phyloP scores from a whole-genome alignment of 2,113 vertebrate species.

The crab-eating macaque (Macaca fascicularis) region DNA sequence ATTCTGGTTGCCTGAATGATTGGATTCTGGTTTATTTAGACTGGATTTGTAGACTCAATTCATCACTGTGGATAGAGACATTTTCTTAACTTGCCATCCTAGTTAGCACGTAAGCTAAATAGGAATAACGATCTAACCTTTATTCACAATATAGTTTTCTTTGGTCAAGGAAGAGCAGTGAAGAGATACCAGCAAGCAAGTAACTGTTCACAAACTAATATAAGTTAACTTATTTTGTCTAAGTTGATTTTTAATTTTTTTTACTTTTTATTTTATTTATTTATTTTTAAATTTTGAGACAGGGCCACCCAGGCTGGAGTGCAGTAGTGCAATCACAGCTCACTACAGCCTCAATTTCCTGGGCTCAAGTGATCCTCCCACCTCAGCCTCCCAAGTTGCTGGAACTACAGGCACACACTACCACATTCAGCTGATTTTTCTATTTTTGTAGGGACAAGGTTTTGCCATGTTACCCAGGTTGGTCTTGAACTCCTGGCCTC shows the following conservation, averaged over 20 bases:
- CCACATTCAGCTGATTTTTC: no score
- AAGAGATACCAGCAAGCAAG: not conserved
- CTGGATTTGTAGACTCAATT: not conserved
- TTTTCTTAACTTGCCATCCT: not conserved
- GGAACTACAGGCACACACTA: no score
- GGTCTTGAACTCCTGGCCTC: no score
- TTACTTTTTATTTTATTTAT: not conserved
- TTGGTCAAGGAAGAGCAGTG: not conserved
- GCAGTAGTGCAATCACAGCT: no score
- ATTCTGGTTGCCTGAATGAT: conserved; percentile 5
- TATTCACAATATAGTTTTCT: not conserved
- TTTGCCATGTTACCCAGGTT: no score
- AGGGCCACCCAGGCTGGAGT: no score
- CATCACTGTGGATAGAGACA: not conserved
- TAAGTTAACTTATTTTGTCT: not conserved
- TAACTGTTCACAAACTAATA: conserved; percentile 7
- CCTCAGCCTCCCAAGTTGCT: no score
- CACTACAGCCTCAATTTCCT: no score
- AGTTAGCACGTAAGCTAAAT: not conserved
- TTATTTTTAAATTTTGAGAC: no score
- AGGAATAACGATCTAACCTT: not conserved
- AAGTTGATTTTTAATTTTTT: not conserved
- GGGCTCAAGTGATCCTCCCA: no score
- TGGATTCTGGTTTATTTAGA: conserved; percentile 3
- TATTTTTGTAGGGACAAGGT: no score